Base-by-base conservation (phyloP, 1,140 invertebrate species). In the Drosophila sp. region DNA sequence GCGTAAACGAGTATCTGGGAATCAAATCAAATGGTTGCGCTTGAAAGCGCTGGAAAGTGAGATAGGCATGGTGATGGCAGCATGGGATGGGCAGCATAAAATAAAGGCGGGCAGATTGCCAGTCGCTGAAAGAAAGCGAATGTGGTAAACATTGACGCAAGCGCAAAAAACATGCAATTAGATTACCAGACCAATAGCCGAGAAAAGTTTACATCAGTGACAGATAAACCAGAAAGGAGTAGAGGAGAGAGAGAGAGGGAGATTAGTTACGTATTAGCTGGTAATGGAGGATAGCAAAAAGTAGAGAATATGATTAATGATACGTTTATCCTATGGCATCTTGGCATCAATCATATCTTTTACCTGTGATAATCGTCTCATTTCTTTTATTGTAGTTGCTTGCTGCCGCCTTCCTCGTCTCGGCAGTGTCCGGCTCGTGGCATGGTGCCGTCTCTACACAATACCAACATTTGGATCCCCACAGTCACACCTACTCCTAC, bases 391-490 rank as follows among this genome's bases (percentile, higher is more conserved):
- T 7, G 17, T 56, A 92, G 91, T 62, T 92, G 55, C 77, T 92
- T 77, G 76, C 91, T 60, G 76, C 85, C 60, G 90, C 84, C 17
- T 64, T 92, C 67, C 78, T 92, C 55, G 76, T 90, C 33, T 86
- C 91, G 61, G 86, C 90, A 60, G 91, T 90, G 58, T 92, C 90
- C 44, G 91, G 90, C 29, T 70, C 82, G 1, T 79, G 82, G 68
- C 80, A 92, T 63, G 91, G 89, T 32, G 91, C 93, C 29, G 91
- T 93, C 30, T 91, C 92, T 41, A 93, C 92, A 63, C 92, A 93
- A 63, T 93, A 93, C 63, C 92, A 95, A 81, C 93, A 94, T 38
- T 95, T 95, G 90, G 94, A 96, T 80, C 94, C 93, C 1, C 89
- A 92, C 63, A 90, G 94, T 33, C 95, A 95, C 1, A 94, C 94